These are phyloP conservation scores for Brachionichthys hirsutus DNA, from an alignment of 2,113 vertebrate species.

Conservation along the genomic window DNA sequence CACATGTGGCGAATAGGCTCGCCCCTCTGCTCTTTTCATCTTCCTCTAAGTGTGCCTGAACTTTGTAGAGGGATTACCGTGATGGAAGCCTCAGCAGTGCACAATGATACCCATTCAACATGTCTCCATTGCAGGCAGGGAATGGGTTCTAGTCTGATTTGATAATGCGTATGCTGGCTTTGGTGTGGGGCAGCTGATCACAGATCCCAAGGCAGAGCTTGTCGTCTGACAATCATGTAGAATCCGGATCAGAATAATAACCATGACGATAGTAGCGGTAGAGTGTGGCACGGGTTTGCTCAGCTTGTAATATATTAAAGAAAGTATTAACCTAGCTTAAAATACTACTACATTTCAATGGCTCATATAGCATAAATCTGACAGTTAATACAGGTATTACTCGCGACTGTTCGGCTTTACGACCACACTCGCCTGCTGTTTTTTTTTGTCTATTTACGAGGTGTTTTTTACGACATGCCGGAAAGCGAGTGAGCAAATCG, in stretches of 20 bases:
- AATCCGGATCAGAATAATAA: constrained; percentile 50
- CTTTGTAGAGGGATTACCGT: constrained; percentile 74
- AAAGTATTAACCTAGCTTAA: constrained; percentile 9
- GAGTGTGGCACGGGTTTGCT: constrained; percentile 16
- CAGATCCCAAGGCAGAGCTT: constrained; percentile 40
- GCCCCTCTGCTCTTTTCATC: constrained; percentile 62
- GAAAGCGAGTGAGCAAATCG: too few species aligned
- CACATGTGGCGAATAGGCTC: constrained; percentile 58
- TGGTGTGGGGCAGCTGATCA: constrained; percentile 48
- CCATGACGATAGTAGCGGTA: constrained; percentile 27
- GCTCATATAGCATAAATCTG: too few species aligned
- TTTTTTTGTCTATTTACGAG: too few species aligned
- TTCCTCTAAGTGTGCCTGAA: constrained; percentile 61
- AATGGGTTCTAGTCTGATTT: constrained; percentile 65
- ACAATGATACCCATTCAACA: constrained; percentile 72
- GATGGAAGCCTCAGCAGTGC: constrained; percentile 65
- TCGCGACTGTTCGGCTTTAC: too few species aligned
- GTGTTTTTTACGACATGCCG: too few species aligned
- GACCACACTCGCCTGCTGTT: too few species aligned
- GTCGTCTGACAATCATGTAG: constrained; percentile 46
- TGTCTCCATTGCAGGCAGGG: constrained; percentile 59
- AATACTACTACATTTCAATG: not conserved
- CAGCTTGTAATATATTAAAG: not conserved
- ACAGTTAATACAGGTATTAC: too few species aligned
- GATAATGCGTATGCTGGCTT: constrained; percentile 55